Base-by-base conservation (phyloP, 2,797 vertebrate species). In the Remorina albescens region DNA sequence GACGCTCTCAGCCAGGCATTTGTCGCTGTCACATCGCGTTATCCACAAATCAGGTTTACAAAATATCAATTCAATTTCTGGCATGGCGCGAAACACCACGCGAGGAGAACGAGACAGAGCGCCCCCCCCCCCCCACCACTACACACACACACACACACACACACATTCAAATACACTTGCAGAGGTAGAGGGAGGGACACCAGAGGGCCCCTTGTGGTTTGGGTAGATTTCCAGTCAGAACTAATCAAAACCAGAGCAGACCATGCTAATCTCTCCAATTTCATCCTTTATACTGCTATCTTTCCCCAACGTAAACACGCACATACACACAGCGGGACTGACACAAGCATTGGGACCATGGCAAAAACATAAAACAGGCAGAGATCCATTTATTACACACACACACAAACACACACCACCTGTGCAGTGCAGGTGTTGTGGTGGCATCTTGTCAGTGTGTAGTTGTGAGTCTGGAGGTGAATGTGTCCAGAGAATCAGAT, bases 41-140 rank as follows among this genome's bases (percentile, higher is more conserved):
- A 99, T 96, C 96, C 95, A 91, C 96, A 98, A 99, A 99, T 99
- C 97, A 98, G 97, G 95, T 97, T 97, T 98, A 97, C 97, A 97
- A 98, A 98, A 98, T 99, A 99, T 99, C 97, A 98, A 99, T 99
- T 98, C 97, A 96, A 96, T 99, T 98, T 97, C 97, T 96, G 92
- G 91, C 93, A 90, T 94, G 82, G 95, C 60, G 95, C 94, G 92
- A 94, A 95, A 95, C 90, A 50, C 86, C 55, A 30, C 6, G 15
- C 67, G 78, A 68, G 54, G 58, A 23, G 56, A 2, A 37, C 36
- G 59, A 50, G 30, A 51, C 44, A 34, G 11, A 16, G 19, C 42
- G 15, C 28, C 37, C 21, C 30, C 5, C 34, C 36, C 39, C 70
- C 61, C 44, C 47, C 67, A 34, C 71, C 67, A 70, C 34, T n/a